These are phyloP conservation scores for Tyria jacobaeae DNA, from an alignment of 2,888 invertebrate species.

Conservation along the genomic window DNA sequence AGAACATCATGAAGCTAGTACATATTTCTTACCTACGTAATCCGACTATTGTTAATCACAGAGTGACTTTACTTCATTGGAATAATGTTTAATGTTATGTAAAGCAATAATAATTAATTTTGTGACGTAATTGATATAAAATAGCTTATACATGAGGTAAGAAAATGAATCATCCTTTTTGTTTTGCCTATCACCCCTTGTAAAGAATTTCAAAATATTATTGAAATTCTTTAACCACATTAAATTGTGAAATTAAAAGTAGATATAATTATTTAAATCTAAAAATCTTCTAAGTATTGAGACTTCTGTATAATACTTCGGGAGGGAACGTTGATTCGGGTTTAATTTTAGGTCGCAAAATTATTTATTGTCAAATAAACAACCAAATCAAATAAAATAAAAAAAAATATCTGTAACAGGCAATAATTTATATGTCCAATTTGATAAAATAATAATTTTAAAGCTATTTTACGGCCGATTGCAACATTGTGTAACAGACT, in stretches of 20 bases:
- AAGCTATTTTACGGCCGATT: background rate
- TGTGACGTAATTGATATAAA: background rate
- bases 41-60: no score
- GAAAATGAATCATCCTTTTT: slow-evolving; percentile 10
- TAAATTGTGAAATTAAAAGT: no score
- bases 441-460: background rate
- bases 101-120: background rate
- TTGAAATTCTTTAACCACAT: background rate
- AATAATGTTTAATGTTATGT: background rate
- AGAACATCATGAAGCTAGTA: no score
- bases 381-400: background rate
- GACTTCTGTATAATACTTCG: no score
- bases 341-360: no score
- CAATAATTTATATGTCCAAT: no score
- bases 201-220: slow-evolving; percentile 11
- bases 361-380: no score
- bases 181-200: background rate
- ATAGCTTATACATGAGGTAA: slow-evolving; percentile 3
- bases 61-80: background rate
- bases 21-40: no score
- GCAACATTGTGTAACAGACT: background rate
- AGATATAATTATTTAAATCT: no score
- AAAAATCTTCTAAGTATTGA: background rate
- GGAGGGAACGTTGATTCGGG: no score
- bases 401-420: background rate